Evolutionary conservation across 1,140 invertebrate genomes (phyloP).

Genomic region (Dendroctonus ponderosae): DNA sequence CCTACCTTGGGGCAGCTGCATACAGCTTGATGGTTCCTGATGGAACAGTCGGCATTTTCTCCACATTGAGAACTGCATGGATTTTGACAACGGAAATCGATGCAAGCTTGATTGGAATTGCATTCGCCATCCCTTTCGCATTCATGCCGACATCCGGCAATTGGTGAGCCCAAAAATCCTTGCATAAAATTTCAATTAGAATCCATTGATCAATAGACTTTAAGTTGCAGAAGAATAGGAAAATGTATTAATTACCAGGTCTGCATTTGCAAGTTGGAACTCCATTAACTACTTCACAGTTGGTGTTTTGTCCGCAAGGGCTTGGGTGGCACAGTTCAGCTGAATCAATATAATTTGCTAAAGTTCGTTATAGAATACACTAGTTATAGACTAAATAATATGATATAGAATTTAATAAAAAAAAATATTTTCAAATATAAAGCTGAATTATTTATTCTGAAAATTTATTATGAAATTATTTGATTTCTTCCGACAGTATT

Average conservation of each 20-base stretch:
- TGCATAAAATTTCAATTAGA: background rate
- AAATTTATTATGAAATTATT: too few relatives aligned
- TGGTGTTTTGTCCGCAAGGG: slow-evolving; percentile 76
- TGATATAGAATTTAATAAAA: too few relatives aligned
- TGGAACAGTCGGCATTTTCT: slow-evolving; percentile 72
- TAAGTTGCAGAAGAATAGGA: background rate
- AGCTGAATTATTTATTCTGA: too few relatives aligned
- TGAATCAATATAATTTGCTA: slow-evolving; percentile 5
- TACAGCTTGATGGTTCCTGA: slow-evolving; percentile 69
- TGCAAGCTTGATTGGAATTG: slow-evolving; percentile 65
- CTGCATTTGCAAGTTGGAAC: slow-evolving; percentile 66
- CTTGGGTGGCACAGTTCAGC: slow-evolving; percentile 73
- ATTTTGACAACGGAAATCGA: slow-evolving; percentile 73
- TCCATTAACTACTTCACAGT: slow-evolving; percentile 72
- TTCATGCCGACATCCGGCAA: slow-evolving; percentile 72
- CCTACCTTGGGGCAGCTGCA: slow-evolving; percentile 78
- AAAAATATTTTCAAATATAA: too few relatives aligned
- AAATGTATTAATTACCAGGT: slow-evolving; percentile 52
- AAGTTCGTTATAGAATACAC: too few relatives aligned
- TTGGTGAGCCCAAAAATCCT: slow-evolving; percentile 67
- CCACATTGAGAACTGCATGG: slow-evolving; percentile 77
- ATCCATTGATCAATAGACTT: too few relatives aligned
- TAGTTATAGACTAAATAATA: too few relatives aligned
- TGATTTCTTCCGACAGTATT: too few relatives aligned
- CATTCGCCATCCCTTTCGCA: slow-evolving; percentile 78